Percentiles rank a stretch among this genome's conserved stretches.
Conservation (phyloP, 2,888 invertebrate genomes). For the Pilophorus perplexus region DNA sequence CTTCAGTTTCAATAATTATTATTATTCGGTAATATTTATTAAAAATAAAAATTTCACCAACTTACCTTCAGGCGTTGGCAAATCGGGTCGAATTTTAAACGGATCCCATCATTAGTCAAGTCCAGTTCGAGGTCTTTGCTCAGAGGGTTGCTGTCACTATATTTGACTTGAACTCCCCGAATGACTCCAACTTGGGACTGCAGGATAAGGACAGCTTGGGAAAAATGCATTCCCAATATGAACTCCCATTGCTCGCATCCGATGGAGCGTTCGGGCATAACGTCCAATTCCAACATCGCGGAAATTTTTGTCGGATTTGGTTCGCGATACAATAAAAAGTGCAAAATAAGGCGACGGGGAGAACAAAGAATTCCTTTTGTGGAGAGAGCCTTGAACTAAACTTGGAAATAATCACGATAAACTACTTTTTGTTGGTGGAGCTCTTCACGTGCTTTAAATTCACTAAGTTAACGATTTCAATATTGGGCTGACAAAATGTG, state of each 20-base stretch:
- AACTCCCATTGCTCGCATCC: slow-evolving; percentile 99
- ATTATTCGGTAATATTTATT: no score
- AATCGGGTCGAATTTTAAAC: slow-evolving; percentile 93
- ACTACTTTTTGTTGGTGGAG: not conserved
- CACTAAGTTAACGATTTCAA: no score
- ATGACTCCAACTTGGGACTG: slow-evolving; percentile 94
- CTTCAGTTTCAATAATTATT: no score
- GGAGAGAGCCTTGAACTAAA: no score
- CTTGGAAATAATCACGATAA: not conserved
- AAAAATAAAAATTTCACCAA: slow-evolving; percentile 7
- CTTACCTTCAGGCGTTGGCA: slow-evolving; percentile 82
- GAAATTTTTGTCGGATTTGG: not conserved
- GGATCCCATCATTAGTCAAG: slow-evolving; percentile 93
- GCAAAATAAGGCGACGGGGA: no score
- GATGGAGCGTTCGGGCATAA: slow-evolving; percentile 90
- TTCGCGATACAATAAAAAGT: no score
- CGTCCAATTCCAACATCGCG: slow-evolving; percentile 93
- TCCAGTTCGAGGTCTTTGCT: slow-evolving; percentile 93
- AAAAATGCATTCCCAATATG: slow-evolving; percentile 96
- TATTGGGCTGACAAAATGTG: not conserved
- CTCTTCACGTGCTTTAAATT: not conserved
- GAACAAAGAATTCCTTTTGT: no score
- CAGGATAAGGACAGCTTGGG: slow-evolving; percentile 93
- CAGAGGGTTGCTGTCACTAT: slow-evolving; percentile 92
- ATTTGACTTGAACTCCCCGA: slow-evolving; percentile 92